A percentile compares a stretch with the other conserved stretches of the same genome.
These are phyloP conservation scores for Oryzias curvinotus DNA, from an alignment of 2,113 vertebrate species.

Conservation along the genomic window DNA sequence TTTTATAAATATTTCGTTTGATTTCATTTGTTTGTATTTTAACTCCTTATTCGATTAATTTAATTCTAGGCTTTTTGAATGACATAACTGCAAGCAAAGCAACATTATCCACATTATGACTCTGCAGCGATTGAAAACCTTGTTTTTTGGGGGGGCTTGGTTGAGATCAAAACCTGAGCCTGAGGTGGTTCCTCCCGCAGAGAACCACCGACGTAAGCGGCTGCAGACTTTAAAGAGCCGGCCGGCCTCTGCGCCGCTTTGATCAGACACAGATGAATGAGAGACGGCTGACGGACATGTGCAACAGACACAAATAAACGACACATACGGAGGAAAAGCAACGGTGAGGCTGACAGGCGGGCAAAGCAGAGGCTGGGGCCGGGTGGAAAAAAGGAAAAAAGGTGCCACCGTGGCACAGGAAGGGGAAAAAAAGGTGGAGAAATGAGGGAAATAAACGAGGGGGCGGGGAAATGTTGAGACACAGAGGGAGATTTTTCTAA, in stretches of 20 bases:
- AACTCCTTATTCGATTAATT: too few species aligned
- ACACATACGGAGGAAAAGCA: conserved; percentile 22
- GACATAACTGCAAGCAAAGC: too few species aligned
- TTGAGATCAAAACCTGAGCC: neutral
- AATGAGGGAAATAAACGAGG: neutral
- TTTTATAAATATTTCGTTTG: too few species aligned
- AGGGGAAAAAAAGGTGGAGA: conserved; percentile 17
- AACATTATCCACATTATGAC: neutral
- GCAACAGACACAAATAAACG: conserved; percentile 37
- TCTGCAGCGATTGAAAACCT: neutral
- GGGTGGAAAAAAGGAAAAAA: conserved; percentile 21
- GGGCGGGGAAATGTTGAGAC: conserved; percentile 10
- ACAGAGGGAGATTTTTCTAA: conserved; percentile 22
- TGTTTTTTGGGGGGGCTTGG: neutral
- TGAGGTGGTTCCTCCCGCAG: conserved; percentile 24
- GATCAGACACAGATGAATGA: conserved; percentile 49
- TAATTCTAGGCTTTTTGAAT: too few species aligned
- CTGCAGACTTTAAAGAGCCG: conserved; percentile 33
- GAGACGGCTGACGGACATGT: conserved; percentile 23
- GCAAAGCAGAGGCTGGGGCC: neutral
- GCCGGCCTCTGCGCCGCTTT: conserved; percentile 38
- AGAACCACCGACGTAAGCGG: conserved; percentile 29
- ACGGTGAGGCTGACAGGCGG: neutral
- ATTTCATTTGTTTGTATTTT: too few species aligned
- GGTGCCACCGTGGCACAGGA: conserved; percentile 36